Conservation (phyloP, 2,113 vertebrate species). For the Bubalus kerabau region DNA sequence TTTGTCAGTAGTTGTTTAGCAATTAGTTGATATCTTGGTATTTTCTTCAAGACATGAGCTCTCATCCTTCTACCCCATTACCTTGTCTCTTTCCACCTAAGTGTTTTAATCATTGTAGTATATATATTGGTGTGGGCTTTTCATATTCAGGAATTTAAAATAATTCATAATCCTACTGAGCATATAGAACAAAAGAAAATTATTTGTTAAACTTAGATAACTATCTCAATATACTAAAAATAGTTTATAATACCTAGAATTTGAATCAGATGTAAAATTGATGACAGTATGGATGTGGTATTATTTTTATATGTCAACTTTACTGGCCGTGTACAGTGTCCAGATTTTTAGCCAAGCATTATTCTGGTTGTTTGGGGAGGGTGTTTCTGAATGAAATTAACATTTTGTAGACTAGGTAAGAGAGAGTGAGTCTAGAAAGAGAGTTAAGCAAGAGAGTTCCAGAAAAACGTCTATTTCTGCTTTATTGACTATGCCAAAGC, state of each 20-base stretch:
- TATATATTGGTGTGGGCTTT: background rate
- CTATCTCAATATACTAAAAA: background rate
- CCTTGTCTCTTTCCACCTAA: background rate
- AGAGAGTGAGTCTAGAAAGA: background rate
- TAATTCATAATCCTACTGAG: constrained; percentile 55
- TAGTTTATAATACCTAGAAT: background rate
- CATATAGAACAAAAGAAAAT: constrained; percentile 56
- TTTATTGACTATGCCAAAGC: no score
- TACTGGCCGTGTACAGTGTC: background rate
- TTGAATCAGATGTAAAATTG: background rate
- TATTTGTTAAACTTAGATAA: constrained; percentile 30
- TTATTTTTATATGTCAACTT: background rate
- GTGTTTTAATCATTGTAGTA: background rate
- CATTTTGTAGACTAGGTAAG: background rate
- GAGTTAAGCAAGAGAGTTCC: no score
- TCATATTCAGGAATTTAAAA: constrained; percentile 53
- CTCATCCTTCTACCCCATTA: background rate
- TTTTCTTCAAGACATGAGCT: background rate
- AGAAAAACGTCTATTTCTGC: no score
- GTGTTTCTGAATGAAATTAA: background rate
- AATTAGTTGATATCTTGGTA: background rate
- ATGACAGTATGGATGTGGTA: background rate
- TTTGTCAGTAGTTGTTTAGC: background rate
- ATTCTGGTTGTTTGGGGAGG: background rate
- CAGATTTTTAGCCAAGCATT: background rate